Percentiles rank a stretch among this genome's conserved stretches.
Conservation (phyloP, 1,140 invertebrate species). For the Drosophila funebris region DNA sequence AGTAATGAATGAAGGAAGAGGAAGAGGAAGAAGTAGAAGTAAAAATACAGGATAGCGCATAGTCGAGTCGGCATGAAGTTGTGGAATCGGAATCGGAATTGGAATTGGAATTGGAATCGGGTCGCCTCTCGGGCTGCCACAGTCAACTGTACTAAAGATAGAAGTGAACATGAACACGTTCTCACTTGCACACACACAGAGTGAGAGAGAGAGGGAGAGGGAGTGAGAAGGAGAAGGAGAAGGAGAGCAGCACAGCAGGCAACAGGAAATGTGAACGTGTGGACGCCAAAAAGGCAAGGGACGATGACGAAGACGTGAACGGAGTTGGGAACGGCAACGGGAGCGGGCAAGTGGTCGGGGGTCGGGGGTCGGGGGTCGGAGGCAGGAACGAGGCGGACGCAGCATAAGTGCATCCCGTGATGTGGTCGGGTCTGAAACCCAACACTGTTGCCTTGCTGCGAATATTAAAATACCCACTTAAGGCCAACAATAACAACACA, state of each 20-base stretch:
- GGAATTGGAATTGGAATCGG: constrained; percentile 23
- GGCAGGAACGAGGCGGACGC: constrained; percentile 19
- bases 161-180: constrained; percentile 71
- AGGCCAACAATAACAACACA: constrained; percentile 62
- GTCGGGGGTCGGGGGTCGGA: neutral
- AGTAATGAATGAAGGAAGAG: too few species aligned
- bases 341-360: neutral
- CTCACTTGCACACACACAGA: constrained; percentile 19
- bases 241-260: constrained; percentile 21
- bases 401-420: constrained; percentile 60
- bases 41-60: neutral
- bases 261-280: constrained; percentile 68
- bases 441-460: constrained; percentile 74
- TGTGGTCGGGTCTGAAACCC: constrained; percentile 69
- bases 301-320: neutral
- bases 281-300: constrained; percentile 30
- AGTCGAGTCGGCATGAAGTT: neutral
- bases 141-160: constrained; percentile 76
- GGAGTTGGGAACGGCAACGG: neutral
- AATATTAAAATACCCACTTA: constrained; percentile 81
- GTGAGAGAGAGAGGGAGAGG: neutral
- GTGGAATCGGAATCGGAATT: constrained; percentile 8
- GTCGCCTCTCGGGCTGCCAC: constrained; percentile 33
- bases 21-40: too few species aligned
- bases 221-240: constrained; percentile 1